Evolutionary conservation across 2,113 vertebrate genomes (phyloP).

Genomic region (Sitta europaea): DNA sequence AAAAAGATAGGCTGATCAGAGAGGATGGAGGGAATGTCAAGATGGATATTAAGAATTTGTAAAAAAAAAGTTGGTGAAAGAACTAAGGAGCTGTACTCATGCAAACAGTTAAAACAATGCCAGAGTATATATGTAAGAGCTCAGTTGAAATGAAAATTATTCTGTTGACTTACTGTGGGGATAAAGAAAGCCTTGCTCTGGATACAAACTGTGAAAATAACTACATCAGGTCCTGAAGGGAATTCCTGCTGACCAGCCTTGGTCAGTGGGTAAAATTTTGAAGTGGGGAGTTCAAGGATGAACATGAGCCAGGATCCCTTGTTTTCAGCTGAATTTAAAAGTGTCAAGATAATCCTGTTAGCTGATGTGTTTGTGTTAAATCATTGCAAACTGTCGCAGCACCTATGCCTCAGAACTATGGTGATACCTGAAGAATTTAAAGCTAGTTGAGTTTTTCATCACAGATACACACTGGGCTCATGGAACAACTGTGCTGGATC

Average conservation of each 20-base stretch:
- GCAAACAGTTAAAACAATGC: background rate
- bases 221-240: background rate
- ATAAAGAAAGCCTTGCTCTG: background rate
- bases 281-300: background rate
- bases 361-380: background rate
- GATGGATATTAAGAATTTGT: background rate
- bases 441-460: background rate
- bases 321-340: background rate
- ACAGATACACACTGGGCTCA: background rate
- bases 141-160: background rate
- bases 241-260: background rate
- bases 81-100: background rate
- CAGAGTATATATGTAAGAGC: background rate
- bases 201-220: background rate
- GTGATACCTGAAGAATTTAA: background rate
- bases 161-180: background rate
- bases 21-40: background rate
- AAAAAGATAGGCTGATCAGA: background rate
- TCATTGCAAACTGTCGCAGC: background rate
- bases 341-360: background rate
- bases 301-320: background rate
- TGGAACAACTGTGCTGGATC: background rate
- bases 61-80: background rate
- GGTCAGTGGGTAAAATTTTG: background rate
- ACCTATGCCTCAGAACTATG: background rate